Base-by-base conservation (phyloP, 2,113 vertebrate genomes). In the Plecotus auritus region DNA sequence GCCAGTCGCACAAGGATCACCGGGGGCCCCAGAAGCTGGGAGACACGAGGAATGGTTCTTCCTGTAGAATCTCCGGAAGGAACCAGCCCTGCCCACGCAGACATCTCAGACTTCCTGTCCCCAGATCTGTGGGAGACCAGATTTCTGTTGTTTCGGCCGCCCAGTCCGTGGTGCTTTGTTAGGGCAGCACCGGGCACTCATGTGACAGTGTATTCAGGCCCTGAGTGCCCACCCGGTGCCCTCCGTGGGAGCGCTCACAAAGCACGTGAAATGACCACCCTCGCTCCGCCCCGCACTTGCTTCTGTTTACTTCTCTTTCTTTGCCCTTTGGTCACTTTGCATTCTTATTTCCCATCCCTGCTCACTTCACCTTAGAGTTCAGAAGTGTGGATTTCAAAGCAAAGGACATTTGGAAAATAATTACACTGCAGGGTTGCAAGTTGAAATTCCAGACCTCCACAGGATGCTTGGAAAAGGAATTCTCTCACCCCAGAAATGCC, bases 321-420 rank as follows among this genome's bases (percentile, higher is more conserved):
- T 8, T 20, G 70, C 10, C 11, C 70, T 22, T n/a, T 0, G 10
- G 22, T 26, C 26, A 6, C 4, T 54, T 26, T 20, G 4, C 56
- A 30, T 9, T 20, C 78, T 28, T 13, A 0, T 2, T 20, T 32
- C 72, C 1, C 5, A 2, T 3, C 22, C 35, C 40, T 1, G 2
- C 28, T 5, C n/a, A 2, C 35, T 32, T 64, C 80, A 37, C 22
- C 85, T 22, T 28, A 1, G 47, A 45, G 51, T 6, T 45, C 9
- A 32, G 30, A 67, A 23, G 23, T 16, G 2, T 22, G 64, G 78
- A 30, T 66, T 59, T 49, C 77, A 40, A 40, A 78, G 81, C 45
- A 22, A 61, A 54, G 76, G 54, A 11, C 22, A 4, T 5, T 16
- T 49, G 61, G 77, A 37, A 59, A n/a, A 32, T 9, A 3, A 4